Evolutionary conservation across 2,888 invertebrate genomes (phyloP).

Genomic region (Philereme vetulata): DNA sequence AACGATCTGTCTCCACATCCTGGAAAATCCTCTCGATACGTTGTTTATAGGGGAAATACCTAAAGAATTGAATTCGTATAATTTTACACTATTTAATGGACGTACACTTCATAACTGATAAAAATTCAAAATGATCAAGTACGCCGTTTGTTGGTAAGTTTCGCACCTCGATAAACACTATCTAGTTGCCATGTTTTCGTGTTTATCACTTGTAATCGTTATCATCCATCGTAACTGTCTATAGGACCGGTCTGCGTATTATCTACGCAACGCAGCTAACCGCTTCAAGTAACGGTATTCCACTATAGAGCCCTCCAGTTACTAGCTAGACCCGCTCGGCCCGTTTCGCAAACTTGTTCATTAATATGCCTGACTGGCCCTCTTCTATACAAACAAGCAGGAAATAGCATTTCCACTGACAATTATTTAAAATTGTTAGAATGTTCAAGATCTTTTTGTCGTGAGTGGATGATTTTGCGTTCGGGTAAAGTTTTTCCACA

Average conservation of each 20-base stretch:
- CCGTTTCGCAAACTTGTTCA: conserved; percentile 67
- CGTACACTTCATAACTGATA: background rate
- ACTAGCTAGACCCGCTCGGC: conserved; percentile 61
- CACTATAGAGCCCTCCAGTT: conserved; percentile 58
- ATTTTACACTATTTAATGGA: background rate
- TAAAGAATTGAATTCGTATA: background rate
- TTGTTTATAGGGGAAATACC: background rate
- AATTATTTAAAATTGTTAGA: conserved; percentile 29
- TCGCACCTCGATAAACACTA: conserved; percentile 25
- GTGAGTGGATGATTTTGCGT: conserved; percentile 1
- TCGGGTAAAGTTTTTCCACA: conserved; percentile 2
- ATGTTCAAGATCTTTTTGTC: conserved; percentile 17
- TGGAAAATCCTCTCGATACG: conserved; percentile 30
- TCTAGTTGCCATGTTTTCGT: conserved; percentile 44
- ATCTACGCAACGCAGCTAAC: conserved; percentile 67
- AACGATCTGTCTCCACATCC: conserved; percentile 14
- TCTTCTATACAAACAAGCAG: conserved; percentile 54
- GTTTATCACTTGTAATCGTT: conserved; percentile 50
- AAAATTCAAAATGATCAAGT: background rate
- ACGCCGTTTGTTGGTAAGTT: conserved; percentile 3
- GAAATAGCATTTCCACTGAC: conserved; percentile 51
- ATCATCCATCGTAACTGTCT: conserved; percentile 54
- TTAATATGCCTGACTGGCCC: conserved; percentile 58
- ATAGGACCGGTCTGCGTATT: conserved; percentile 67
- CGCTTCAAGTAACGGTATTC: conserved; percentile 71